Conservation (phyloP, 2,797 vertebrate species). For the Tiaroga cobitis region DNA sequence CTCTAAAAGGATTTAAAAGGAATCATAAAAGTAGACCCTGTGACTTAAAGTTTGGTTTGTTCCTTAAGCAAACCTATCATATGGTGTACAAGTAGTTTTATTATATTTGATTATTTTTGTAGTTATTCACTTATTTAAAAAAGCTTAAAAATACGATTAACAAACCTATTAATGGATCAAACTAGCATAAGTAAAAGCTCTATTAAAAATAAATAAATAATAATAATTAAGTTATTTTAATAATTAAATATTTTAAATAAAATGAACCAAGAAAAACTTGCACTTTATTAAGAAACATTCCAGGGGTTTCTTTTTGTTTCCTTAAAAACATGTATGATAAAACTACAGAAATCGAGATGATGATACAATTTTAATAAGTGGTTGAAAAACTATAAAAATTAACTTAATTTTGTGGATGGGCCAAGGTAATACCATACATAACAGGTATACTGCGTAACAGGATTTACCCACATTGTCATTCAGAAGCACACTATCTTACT, state of each 20-base stretch:
- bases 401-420: not conserved
- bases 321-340: not conserved
- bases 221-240: not conserved
- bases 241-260: not conserved
- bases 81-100: not conserved
- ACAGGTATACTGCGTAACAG: constrained; percentile 7
- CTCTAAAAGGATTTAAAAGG: not conserved
- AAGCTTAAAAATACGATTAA: not conserved
- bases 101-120: not conserved
- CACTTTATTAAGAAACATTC: not conserved
- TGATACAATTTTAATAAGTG: not conserved
- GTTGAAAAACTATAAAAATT: not conserved
- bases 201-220: not conserved
- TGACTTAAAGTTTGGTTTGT: not conserved
- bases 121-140: not conserved
- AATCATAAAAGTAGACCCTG: not conserved
- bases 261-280: not conserved
- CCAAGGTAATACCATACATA: not conserved
- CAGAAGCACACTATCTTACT: not conserved
- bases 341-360: not conserved
- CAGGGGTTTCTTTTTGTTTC: not conserved
- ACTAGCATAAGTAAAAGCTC: not conserved
- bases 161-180: not conserved
- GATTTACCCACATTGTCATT: not conserved
- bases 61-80: not conserved